Evolutionary conservation across 2,888 invertebrate species (phyloP), one percentile per base, ranked within the genome.

Genomic region (Ernsta delagoae): DNA sequence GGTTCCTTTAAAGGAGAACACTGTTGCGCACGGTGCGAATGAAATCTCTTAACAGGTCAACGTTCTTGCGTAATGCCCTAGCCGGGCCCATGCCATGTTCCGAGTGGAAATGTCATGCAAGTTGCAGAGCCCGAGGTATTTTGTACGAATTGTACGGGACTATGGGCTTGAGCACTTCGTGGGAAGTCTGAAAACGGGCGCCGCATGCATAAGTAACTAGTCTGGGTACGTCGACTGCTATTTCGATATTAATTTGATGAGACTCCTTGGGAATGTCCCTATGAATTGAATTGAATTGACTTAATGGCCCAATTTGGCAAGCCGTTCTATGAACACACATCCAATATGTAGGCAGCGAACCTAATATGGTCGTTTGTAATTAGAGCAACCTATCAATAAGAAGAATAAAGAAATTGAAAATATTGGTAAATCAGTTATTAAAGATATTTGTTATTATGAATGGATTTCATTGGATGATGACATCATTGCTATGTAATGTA

Each of bases 151-250:
- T 74, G 73, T 72, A 65, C 60, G 61, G 45, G 11, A n/a, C 45
- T n/a, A 45, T 1, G 48, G 41, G 65, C 34, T 60, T 69, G 48
- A 48, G 12, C 3, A 73, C 76, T 83, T 80, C 83, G 85, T 88
- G 89, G 84, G 87, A 87, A 89, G 83, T 83, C 78, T 83, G 68
- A 73, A 80, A 80, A 79, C 75, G 74, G 75, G 76, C 70, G 75
- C 72, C 73, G 77, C 77, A 80, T 83, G 77, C 73, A 82, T 82
- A 82, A 82, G 66, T 79, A 77, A 78, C 75, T 64, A 71, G 65
- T 57, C 60, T 56, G 50, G 56, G 16, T 67, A 50, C 56, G 56
- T 31, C 12, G 36, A 12, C 67, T n/a, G 39, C 39, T n/a, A 48
- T 56, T 62, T 48, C 48, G 62, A 48, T 53, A 69, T 63, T 69